Evolutionary conservation across 2,113 vertebrate species (phyloP).

Genomic region (Rhynchomys soricoides): DNA sequence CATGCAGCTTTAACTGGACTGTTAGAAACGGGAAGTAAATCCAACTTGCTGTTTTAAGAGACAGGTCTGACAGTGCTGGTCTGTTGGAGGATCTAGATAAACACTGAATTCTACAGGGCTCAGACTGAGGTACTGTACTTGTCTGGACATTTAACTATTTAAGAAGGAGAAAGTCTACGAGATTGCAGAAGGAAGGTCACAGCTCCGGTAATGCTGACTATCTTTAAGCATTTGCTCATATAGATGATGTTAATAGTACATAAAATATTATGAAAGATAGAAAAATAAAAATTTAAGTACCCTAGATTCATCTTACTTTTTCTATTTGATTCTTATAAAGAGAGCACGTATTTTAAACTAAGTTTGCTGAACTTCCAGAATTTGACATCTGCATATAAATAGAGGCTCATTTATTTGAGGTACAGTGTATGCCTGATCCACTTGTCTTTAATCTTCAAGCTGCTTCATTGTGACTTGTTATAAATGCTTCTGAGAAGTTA

Average conservation of each 20-base stretch:
- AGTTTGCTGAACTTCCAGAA: background rate
- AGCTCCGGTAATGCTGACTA: background rate
- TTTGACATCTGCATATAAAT: constrained; percentile 11
- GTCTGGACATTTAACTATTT: constrained; percentile 4
- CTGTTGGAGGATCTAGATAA: constrained; percentile 36
- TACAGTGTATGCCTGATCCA: constrained; percentile 8
- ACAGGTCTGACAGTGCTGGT: background rate
- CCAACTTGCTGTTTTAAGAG: background rate
- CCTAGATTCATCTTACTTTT: constrained; percentile 43
- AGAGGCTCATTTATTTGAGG: constrained; percentile 41
- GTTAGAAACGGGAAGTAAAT: constrained; percentile 32
- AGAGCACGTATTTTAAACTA: constrained; percentile 57
- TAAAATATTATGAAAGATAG: constrained; percentile 48
- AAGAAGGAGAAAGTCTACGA: background rate
- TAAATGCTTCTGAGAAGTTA: background rate
- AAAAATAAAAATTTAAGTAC: constrained; percentile 24
- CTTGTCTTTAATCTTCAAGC: constrained; percentile 11
- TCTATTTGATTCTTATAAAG: constrained; percentile 31
- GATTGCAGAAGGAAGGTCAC: background rate
- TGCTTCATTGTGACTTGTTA: background rate
- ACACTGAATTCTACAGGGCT: background rate
- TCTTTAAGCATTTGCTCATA: constrained; percentile 46
- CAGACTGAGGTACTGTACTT: background rate
- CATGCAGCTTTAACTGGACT: constrained; percentile 2
- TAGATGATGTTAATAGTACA: constrained; percentile 3